phyloP scores from a whole-genome alignment of 2,797 vertebrate genomes.

The Myotis vivesi region DNA sequence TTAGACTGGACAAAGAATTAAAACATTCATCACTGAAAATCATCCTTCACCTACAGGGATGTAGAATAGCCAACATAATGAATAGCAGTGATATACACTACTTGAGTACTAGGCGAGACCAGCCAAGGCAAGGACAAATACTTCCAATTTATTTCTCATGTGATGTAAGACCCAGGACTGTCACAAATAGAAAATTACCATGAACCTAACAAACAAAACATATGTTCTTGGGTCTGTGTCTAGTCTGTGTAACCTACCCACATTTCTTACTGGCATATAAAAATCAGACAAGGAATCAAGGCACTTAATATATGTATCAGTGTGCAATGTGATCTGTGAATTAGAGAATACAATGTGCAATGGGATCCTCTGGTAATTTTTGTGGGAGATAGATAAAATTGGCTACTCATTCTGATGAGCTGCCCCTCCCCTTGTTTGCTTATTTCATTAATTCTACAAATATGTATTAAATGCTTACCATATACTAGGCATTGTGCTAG shows the following conservation, averaged over 20 bases:
- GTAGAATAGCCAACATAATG: background rate
- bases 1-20: conserved; percentile 35
- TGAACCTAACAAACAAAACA: background rate
- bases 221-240: background rate
- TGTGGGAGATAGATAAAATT: background rate
- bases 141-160: background rate
- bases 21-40: conserved; percentile 40
- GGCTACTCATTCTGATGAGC: background rate
- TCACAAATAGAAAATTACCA: background rate
- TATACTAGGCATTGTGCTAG: background rate
- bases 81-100: background rate
- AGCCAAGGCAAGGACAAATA: background rate
- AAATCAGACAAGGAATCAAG: background rate
- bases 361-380: background rate
- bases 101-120: background rate
- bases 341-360: background rate
- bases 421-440: background rate
- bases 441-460: background rate
- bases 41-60: background rate
- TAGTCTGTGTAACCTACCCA: background rate
- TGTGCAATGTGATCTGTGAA: background rate
- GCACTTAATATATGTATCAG: background rate
- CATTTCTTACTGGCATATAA: background rate
- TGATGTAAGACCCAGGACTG: background rate
- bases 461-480: background rate